Conservation (phyloP, 2,797 vertebrate genomes). For the Hippoglossus hippoglossus region DNA sequence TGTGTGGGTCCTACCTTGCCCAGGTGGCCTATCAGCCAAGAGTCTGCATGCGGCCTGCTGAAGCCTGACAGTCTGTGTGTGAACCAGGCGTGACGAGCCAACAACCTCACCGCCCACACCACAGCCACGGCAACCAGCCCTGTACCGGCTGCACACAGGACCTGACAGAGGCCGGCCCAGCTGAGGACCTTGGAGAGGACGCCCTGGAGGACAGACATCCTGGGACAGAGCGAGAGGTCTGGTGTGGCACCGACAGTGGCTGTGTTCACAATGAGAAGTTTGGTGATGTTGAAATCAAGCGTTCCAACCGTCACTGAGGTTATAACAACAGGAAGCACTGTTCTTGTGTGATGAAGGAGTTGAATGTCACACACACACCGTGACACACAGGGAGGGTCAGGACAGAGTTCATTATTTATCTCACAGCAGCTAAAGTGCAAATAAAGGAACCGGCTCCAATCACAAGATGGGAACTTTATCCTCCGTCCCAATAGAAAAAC, state of each 20-base stretch:
- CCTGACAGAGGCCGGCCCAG: slow-evolving; percentile 28
- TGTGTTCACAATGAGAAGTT: slow-evolving; percentile 1
- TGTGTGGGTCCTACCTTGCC: slow-evolving; percentile 66
- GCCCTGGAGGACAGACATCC: slow-evolving; percentile 51
- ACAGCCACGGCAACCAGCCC: slow-evolving; percentile 37
- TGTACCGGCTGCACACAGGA: slow-evolving; percentile 2
- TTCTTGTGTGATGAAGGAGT: no score
- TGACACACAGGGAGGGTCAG: no score
- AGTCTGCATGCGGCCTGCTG: slow-evolving; percentile 61
- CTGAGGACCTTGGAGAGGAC: slow-evolving; percentile 40
- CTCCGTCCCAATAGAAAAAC: no score
- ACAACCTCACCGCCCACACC: slow-evolving; percentile 37
- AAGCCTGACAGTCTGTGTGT: slow-evolving; percentile 66
- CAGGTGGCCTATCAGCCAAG: slow-evolving; percentile 74
- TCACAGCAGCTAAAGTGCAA: no score
- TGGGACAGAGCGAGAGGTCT: neutral
- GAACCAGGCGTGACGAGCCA: slow-evolving; percentile 71
- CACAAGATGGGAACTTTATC: no score
- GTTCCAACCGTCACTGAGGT: neutral
- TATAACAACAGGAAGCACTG: neutral
- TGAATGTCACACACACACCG: no score
- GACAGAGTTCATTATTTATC: no score
- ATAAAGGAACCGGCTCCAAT: no score
- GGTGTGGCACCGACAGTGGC: neutral
- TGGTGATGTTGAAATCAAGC: slow-evolving; percentile 47